Evolutionary conservation across 2,888 invertebrate genomes (phyloP), one percentile per base, ranked within the genome.

Genomic region (Suillia variegata): DNA sequence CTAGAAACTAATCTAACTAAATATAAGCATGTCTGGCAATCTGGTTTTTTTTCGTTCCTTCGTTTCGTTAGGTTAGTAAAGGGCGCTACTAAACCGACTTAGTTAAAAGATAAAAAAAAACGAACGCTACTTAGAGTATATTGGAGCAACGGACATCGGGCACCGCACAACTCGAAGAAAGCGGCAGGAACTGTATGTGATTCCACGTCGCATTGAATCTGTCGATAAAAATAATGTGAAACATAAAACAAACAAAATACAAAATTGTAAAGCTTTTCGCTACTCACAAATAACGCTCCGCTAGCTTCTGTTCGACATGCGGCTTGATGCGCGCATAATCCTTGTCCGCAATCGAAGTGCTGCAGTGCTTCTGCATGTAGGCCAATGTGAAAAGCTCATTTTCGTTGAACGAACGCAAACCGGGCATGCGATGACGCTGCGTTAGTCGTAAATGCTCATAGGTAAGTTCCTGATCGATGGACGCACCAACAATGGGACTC

Each of bases 291-390:
- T 81, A 78, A 51, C 76, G 66, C 64, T 81, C 81, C 8, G 80
- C 76, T 52, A 81, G 61, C 62, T 76, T 75, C 8, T 76, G 75
- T 62, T 81, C 81, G 18, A 81, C 77, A 31, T 80, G 78, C n/a
- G 81, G 80, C 66, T 81, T 81, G 17, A 80, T 78, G 52, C 72
- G 73, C 31, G 78, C 77, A 67, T 81, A 81, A 58, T 80, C 76
- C 66, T 76, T 80, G 50, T 77, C 77, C 53, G 80, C 75, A 58
- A 81, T 74, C 2, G 76, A 68, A n/a, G 79, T 76, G 56, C 80
- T 80, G 55, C 82, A 82, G 59, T 81, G 80, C 58, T 79, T 78
- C 58, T 82, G 82, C 78, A 82, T 76, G 58, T 78, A 77, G 24
- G 79, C 71, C 21, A 82, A 61, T 2, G 80, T 76, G 51, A 79